Conservation (phyloP, 2,888 invertebrate genomes). For the Tetheella fluctuosa region DNA sequence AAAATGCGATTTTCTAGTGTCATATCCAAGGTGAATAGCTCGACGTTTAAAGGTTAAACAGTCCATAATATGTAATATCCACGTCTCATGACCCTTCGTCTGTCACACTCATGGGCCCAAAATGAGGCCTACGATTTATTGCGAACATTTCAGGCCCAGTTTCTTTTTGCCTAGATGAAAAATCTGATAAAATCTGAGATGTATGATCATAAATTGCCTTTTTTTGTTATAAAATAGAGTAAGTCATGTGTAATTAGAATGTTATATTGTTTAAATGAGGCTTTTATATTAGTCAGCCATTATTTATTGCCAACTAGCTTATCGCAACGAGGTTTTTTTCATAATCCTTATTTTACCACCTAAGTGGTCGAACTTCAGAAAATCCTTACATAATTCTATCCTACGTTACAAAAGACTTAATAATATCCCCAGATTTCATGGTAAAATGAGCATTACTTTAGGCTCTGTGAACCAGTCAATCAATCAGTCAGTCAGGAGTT, state of each 20-base stretch:
- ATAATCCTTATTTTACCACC: too few species aligned
- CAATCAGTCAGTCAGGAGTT: too few species aligned
- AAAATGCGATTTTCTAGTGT: background rate
- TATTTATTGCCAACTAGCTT: background rate
- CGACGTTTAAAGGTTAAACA: background rate
- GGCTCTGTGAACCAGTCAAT: too few species aligned
- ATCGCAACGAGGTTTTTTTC: too few species aligned
- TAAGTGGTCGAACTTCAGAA: too few species aligned
- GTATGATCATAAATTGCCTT: conserved; percentile 12
- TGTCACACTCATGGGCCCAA: background rate
- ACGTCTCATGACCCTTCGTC: conserved; percentile 33
- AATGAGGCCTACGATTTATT: conserved; percentile 32
- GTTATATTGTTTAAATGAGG: background rate
- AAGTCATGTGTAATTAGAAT: background rate
- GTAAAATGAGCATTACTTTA: too few species aligned
- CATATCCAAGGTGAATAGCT: background rate
- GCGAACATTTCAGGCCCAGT: conserved; percentile 6
- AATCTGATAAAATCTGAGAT: conserved; percentile 6
- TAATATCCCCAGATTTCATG: too few species aligned
- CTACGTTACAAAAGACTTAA: too few species aligned
- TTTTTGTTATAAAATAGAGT: background rate
- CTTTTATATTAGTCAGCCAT: background rate
- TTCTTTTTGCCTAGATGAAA: conserved; percentile 10
- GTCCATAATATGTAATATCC: conserved; percentile 33
- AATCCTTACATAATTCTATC: too few species aligned